Percentiles rank a stretch among this genome's conserved stretches.
Evolutionary conservation across 1,140 invertebrate species (phyloP).

Genomic region (Drosophila funebris): DNA sequence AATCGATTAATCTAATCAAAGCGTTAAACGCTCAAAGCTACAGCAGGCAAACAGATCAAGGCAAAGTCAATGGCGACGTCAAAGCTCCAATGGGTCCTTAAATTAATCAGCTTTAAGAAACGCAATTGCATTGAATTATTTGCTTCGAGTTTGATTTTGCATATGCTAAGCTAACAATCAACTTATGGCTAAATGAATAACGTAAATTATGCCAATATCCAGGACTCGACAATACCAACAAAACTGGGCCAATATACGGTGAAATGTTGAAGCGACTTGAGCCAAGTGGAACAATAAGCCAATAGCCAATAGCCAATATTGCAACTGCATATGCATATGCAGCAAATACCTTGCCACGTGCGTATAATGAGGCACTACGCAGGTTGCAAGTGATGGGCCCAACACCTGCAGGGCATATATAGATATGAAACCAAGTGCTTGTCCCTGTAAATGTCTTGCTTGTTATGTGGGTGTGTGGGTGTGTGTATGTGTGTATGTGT

Average conservation of each 20-base stretch:
- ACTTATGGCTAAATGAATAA: slow-evolving; percentile 28
- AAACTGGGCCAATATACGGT: background rate
- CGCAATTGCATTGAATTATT: slow-evolving; percentile 1
- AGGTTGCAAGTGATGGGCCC: slow-evolving; percentile 5
- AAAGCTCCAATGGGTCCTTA: no score
- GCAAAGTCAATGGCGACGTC: no score
- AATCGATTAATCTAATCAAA: no score
- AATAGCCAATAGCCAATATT: slow-evolving; percentile 55
- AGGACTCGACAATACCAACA: background rate
- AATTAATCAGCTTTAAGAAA: background rate
- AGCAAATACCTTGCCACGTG: slow-evolving; percentile 28
- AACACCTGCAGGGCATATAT: background rate
- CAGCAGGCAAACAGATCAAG: no score
- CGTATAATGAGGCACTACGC: slow-evolving; percentile 58
- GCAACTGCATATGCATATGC: slow-evolving; percentile 15
- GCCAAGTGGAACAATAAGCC: slow-evolving; percentile 46
- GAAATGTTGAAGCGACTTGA: background rate
- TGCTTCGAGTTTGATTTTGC: slow-evolving; percentile 12
- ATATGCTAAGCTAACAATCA: slow-evolving; percentile 20
- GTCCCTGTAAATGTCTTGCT: background rate
- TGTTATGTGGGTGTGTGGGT: background rate
- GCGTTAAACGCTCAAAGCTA: no score
- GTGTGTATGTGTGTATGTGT: background rate
- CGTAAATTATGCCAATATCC: background rate
- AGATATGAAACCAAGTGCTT: background rate